phyloP scores from a whole-genome alignment of 2,888 invertebrate genomes.

The Ceramica pisi region DNA sequence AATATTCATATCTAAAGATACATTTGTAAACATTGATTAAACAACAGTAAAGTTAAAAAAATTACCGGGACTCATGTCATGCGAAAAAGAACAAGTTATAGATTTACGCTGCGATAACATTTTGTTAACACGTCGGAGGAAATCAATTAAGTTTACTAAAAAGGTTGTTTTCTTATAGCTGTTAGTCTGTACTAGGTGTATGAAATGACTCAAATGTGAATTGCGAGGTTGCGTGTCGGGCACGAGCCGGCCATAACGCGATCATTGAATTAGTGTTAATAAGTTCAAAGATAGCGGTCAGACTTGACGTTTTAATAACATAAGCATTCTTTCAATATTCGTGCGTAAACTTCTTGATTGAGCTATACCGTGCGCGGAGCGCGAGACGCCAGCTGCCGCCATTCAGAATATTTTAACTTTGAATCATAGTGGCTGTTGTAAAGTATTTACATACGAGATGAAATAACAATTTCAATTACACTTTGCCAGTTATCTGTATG shows the following conservation, averaged over 20 bases:
- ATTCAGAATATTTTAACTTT: conserved; percentile 48
- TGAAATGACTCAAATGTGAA: conserved; percentile 75
- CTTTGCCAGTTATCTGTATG: conserved; percentile 68
- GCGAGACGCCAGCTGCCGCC: conserved; percentile 34
- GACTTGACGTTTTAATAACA: conserved; percentile 73
- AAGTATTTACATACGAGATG: conserved; percentile 68
- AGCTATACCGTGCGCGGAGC: conserved; percentile 22
- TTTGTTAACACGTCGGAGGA: conserved; percentile 69
- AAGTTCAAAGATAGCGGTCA: conserved; percentile 80
- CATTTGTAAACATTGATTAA: conserved; percentile 15
- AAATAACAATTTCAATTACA: conserved; percentile 68
- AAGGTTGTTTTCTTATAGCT: conserved; percentile 67
- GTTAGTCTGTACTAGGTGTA: conserved; percentile 65
- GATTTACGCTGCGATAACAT: conserved; percentile 70
- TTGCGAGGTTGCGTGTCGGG: conserved; percentile 81
- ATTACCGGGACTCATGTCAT: conserved; percentile 45
- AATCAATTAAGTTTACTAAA: conserved; percentile 72
- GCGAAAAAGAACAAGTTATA: conserved; percentile 68
- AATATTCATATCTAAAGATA: conserved; percentile 49
- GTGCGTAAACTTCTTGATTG: conserved; percentile 61
- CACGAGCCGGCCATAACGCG: conserved; percentile 77
- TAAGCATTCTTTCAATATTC: conserved; percentile 61
- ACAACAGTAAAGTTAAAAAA: conserved; percentile 42
- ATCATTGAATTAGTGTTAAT: conserved; percentile 86
- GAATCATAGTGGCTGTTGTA: conserved; percentile 72